phyloP scores from a whole-genome alignment of 2,113 vertebrate genomes.

The Uria aalge region DNA sequence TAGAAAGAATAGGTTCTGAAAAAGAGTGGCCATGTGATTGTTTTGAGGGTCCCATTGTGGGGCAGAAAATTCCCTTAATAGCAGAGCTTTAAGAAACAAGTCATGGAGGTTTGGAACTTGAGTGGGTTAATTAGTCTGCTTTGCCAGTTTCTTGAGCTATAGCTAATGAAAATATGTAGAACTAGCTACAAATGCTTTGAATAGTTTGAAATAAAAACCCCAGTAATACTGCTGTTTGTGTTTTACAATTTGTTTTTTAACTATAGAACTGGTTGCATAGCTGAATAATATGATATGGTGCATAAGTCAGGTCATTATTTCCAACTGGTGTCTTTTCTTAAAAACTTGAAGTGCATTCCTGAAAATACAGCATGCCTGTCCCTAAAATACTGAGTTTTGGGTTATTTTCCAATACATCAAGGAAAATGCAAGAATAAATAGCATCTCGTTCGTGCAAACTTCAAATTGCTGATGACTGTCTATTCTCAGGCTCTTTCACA shows the following conservation, averaged over 20 bases:
- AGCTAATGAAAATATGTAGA: background rate
- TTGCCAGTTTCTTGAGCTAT: background rate
- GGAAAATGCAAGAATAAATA: background rate
- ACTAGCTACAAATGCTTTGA: background rate
- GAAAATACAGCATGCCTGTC: background rate
- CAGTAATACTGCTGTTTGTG: background rate
- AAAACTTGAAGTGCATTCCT: background rate
- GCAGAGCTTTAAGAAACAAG: background rate
- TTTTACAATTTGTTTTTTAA: background rate
- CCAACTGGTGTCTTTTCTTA: background rate
- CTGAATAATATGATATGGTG: background rate
- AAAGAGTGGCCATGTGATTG: background rate
- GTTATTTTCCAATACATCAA: background rate
- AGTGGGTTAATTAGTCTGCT: background rate
- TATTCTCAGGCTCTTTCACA: background rate
- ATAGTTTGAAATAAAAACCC: background rate
- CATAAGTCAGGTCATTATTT: background rate
- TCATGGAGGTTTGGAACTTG: background rate
- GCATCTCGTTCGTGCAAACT: accelerated
- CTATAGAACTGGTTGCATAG: background rate
- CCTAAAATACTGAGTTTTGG: background rate
- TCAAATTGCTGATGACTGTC: background rate
- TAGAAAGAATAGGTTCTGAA: background rate
- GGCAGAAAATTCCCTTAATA: background rate
- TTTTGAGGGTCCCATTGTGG: background rate